Conservation (phyloP, 2,888 invertebrate genomes). For the Caenorhabditis panamensis region DNA sequence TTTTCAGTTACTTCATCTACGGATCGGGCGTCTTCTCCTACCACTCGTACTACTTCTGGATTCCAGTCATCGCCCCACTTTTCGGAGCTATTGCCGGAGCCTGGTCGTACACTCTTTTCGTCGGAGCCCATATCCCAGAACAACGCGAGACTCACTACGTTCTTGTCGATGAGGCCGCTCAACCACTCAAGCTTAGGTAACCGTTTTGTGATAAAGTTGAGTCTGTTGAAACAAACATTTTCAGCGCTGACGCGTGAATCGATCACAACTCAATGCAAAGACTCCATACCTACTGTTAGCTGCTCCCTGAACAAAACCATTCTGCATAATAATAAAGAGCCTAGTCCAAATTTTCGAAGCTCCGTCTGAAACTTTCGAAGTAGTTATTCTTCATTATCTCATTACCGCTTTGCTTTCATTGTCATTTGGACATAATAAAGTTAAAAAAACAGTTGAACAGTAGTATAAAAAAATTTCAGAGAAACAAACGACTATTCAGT, state of each 20-base stretch:
- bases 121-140: slow-evolving; percentile 73
- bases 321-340: slow-evolving; percentile 25
- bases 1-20: slow-evolving; percentile 76
- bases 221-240: slow-evolving; percentile 13
- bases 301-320: slow-evolving; percentile 10
- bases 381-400: slow-evolving; percentile 14
- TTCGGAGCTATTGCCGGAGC: slow-evolving; percentile 68
- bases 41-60: slow-evolving; percentile 73
- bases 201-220: neutral
- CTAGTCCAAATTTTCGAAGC: slow-evolving; percentile 26
- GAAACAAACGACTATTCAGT: neutral
- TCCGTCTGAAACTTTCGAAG: slow-evolving; percentile 22
- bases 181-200: slow-evolving; percentile 61
- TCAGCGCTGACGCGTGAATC: neutral
- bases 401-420: slow-evolving; percentile 36
- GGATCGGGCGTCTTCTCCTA: slow-evolving; percentile 72
- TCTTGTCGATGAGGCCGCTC: slow-evolving; percentile 61
- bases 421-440: slow-evolving; percentile 10
- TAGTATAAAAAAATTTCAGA: neutral
- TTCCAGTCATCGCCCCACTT: slow-evolving; percentile 71
- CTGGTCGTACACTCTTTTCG: slow-evolving; percentile 72
- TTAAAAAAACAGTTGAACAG: neutral
- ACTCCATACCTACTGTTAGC: too few species aligned
- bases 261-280: neutral
- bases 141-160: slow-evolving; percentile 62